Percentiles rank a stretch among this genome's conserved stretches.
Conservation (phyloP, 1,140 invertebrate genomes). For the Bombus breviceps region DNA sequence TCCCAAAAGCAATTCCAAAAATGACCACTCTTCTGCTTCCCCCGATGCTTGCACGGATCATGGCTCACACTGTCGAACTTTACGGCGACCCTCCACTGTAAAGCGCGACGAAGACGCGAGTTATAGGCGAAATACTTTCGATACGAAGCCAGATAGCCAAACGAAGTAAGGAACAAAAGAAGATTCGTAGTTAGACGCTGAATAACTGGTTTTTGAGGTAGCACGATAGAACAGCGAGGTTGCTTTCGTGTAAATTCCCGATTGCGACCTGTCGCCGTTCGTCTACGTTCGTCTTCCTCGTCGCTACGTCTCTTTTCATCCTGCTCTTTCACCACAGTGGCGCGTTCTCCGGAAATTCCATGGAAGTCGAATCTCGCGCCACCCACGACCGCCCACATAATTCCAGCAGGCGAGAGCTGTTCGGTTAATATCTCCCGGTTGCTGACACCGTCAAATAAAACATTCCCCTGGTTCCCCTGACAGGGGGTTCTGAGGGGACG, state of each 20-base stretch:
- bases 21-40: neutral
- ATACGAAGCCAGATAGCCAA: slow-evolving; percentile 49
- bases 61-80: slow-evolving; percentile 21
- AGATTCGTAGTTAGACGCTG: slow-evolving; percentile 50
- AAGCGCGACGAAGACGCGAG: neutral
- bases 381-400: slow-evolving; percentile 71
- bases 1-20: neutral
- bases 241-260: slow-evolving; percentile 50
- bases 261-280: slow-evolving; percentile 51
- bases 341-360: slow-evolving; percentile 69
- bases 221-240: slow-evolving; percentile 61
- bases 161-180: slow-evolving; percentile 56
- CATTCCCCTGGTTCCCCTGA: slow-evolving; percentile 53
- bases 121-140: slow-evolving; percentile 51
- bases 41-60: neutral
- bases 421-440: slow-evolving; percentile 74
- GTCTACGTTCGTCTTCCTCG: neutral
- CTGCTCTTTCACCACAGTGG: slow-evolving; percentile 37
- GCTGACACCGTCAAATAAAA: slow-evolving; percentile 77
- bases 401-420: slow-evolving; percentile 69
- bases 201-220: slow-evolving; percentile 57
- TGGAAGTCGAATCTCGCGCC: slow-evolving; percentile 70
- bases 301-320: neutral
- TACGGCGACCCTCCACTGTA: neutral
- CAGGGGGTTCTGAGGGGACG: slow-evolving; percentile 8